These are phyloP conservation scores for Drosophila tsacasi DNA, from an alignment of 1,140 invertebrate genomes.

Conservation along the genomic window DNA sequence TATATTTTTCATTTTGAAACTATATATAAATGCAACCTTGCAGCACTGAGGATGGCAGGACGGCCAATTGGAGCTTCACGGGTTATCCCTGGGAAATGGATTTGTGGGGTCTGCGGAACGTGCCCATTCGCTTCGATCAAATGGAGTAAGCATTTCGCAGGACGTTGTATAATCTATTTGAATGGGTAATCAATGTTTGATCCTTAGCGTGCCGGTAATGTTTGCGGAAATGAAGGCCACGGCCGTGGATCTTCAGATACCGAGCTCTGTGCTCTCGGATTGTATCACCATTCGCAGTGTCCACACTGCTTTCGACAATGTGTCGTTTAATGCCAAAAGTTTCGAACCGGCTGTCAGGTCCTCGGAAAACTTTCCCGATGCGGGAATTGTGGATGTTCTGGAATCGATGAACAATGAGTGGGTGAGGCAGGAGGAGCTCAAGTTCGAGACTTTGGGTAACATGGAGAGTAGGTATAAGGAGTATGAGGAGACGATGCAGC, in stretches of 20 bases:
- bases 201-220: slow-evolving; percentile 52
- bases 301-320: slow-evolving; percentile 59
- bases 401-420: slow-evolving; percentile 64
- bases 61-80: slow-evolving; percentile 47
- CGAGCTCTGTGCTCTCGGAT: slow-evolving; percentile 52
- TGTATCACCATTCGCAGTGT: slow-evolving; percentile 71
- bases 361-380: slow-evolving; percentile 36
- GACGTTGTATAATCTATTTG: background rate
- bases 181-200: background rate
- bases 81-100: slow-evolving; percentile 56
- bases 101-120: slow-evolving; percentile 71
- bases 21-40: background rate
- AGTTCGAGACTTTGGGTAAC: slow-evolving; percentile 35
- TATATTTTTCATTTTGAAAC: background rate
- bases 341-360: slow-evolving; percentile 29
- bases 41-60: slow-evolving; percentile 36
- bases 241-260: slow-evolving; percentile 52
- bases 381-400: slow-evolving; percentile 59
- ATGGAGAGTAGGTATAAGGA: slow-evolving; percentile 33
- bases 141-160: slow-evolving; percentile 55
- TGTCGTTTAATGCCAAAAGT: slow-evolving; percentile 69
- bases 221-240: slow-evolving; percentile 42
- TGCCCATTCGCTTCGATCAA: slow-evolving; percentile 61
- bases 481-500: slow-evolving; percentile 58
- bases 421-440: slow-evolving; percentile 56